Evolutionary conservation across 2,888 invertebrate species (phyloP).

Genomic region (Furcula furcula): DNA sequence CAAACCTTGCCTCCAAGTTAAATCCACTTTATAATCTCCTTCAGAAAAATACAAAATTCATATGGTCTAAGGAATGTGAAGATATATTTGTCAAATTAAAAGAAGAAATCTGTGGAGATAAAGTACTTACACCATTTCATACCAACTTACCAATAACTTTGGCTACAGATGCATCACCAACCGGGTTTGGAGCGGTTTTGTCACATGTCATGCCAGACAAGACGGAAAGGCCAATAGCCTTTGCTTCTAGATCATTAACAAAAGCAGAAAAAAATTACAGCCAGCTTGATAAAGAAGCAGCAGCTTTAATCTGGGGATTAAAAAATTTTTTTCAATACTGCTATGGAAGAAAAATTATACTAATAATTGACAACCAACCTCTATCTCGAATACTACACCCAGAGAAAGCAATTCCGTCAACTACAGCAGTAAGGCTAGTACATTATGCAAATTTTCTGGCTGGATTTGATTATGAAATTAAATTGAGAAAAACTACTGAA

Average conservation of each 20-base stretch:
- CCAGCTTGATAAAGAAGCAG: constrained; percentile 51
- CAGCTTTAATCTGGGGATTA: constrained; percentile 37
- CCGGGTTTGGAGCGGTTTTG: constrained; percentile 40
- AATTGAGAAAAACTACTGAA: constrained; percentile 14
- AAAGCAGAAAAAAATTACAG: constrained; percentile 35
- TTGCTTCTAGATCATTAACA: constrained; percentile 39
- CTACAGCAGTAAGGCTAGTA: constrained; percentile 22
- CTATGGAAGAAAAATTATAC: constrained; percentile 39
- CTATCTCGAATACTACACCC: constrained; percentile 39
- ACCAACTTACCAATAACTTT: constrained; percentile 27
- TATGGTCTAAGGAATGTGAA: constrained; percentile 11
- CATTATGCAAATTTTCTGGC: constrained; percentile 25
- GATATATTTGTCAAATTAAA: constrained; percentile 14
- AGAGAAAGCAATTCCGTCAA: constrained; percentile 21
- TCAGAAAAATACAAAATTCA: constrained; percentile 6
- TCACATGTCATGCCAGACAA: constrained; percentile 33
- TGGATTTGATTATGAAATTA: constrained; percentile 25
- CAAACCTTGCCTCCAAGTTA: constrained; percentile 21
- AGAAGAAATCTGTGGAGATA: constrained; percentile 23
- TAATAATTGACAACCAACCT: constrained; percentile 39
- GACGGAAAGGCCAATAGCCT: constrained; percentile 41
- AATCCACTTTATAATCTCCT: constrained; percentile 16
- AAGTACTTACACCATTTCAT: constrained; percentile 28
- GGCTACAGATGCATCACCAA: constrained; percentile 42
- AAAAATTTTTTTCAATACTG: constrained; percentile 45